Base-by-base conservation (phyloP, 2,888 invertebrate genomes). In the Tinea semifulvella region DNA sequence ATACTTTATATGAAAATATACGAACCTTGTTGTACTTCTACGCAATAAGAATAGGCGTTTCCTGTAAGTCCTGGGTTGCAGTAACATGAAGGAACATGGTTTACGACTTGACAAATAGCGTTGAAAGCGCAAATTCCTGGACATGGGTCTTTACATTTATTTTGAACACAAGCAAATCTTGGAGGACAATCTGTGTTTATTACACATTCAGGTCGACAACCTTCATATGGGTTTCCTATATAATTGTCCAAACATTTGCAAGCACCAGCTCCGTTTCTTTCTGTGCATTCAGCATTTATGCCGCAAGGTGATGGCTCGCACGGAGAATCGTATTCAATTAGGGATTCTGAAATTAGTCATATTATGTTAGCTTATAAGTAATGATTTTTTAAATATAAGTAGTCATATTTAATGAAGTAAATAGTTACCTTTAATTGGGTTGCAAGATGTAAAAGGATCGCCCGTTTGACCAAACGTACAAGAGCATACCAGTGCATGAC, bases 161-260 rank as follows among this genome's bases (percentile, higher is more conserved):
- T 86, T 65, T 89, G 87, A 19, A 90, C 82, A 57, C 92, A 92
- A 25, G 92, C 89, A 56, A 84, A 75, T 61, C 87, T 84, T 35
- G 86, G 86, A 6, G 87, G 72, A 58, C 94, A 94, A 61, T 94
- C 93, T 10, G 88, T 85, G 60, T 91, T 92, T 43, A 91, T 84
- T 3, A 90, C 83, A 65, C 94, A 94, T 69, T 93, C 92, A 1
- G 91, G 91, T 47, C 89, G 83, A 62, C 94, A 93, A 14, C 91
- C 91, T 50, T 80, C 71, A 51, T 74, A 71, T 46, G 76, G 77
- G 52, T 77, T 72, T 35, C 72, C 75, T 42, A 76, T 56, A 55
- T 85, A 88, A 47, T 81, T 77, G 16, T 86, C 82, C 35, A 86
- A 60, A 60, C 91, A 91, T 53, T 85, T 87, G 60, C 91, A 91